Conservation (phyloP, 2,113 vertebrate genomes). For the Poeciliopsis turrubarensis region DNA sequence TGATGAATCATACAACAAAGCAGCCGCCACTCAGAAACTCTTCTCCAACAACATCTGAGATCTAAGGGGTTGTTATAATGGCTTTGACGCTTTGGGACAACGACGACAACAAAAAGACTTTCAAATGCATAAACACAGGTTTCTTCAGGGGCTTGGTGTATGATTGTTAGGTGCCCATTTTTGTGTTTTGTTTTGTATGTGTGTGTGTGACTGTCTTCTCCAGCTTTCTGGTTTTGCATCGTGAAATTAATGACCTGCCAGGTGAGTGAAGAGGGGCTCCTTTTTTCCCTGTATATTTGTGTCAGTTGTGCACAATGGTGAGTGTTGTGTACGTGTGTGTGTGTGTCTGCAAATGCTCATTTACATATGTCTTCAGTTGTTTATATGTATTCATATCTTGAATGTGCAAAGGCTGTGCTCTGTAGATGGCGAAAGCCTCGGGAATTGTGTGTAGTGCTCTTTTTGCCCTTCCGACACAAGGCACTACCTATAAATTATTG, state of each 20-base stretch:
- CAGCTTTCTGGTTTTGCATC: constrained; percentile 61
- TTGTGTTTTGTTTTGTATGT: constrained; percentile 7
- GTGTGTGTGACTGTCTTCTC: constrained; percentile 40
- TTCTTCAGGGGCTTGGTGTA: constrained; percentile 57
- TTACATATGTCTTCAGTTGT: constrained; percentile 65
- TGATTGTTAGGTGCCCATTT: constrained; percentile 47
- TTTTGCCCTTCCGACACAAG: constrained; percentile 70
- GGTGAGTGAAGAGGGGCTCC: constrained; percentile 64
- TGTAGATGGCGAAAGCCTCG: constrained; percentile 54
- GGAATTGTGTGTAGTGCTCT: constrained; percentile 51
- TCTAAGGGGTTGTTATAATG: constrained; percentile 55
- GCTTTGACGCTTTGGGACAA: constrained; percentile 55
- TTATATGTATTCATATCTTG: constrained; percentile 18
- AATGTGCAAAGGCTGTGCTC: constrained; percentile 48
- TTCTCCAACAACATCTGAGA: constrained; percentile 48
- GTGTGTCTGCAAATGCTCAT: constrained; percentile 43
- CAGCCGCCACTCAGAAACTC: constrained; percentile 45
- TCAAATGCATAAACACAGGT: constrained; percentile 60
- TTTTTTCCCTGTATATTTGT: constrained; percentile 38
- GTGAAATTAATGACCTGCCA: constrained; percentile 80
- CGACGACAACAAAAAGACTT: constrained; percentile 72
- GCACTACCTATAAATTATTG: constrained; percentile 70
- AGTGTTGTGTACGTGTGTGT: neutral
- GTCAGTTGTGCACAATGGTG: constrained; percentile 39
- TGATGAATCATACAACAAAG: constrained; percentile 75